Percentiles rank a stretch among this genome's conserved stretches.
Conservation (phyloP, 2,888 invertebrate species). For the Agriopis marginaria region DNA sequence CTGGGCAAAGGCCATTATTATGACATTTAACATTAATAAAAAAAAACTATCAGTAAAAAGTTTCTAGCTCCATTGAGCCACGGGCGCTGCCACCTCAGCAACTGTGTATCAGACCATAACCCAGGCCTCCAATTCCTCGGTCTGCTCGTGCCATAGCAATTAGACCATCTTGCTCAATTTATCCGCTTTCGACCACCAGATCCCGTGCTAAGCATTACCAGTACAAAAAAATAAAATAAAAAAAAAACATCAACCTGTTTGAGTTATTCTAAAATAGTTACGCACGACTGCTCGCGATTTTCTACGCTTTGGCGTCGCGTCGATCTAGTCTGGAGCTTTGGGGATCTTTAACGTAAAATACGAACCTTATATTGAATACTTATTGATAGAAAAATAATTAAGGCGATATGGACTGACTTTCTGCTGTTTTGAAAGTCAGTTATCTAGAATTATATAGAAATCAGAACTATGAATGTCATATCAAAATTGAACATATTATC, state of each 20-base stretch:
- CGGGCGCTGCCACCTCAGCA: not conserved
- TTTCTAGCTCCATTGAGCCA: slow-evolving; percentile 7
- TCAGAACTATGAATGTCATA: too few species aligned
- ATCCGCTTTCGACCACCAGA: slow-evolving; percentile 33
- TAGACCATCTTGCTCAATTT: slow-evolving; percentile 33
- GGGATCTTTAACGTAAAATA: slow-evolving; percentile 38
- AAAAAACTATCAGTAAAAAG: too few species aligned
- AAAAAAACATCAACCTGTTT: slow-evolving; percentile 68
- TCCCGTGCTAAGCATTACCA: slow-evolving; percentile 42
- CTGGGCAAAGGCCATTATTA: too few species aligned
- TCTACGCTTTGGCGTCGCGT: slow-evolving; percentile 62
- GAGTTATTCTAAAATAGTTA: slow-evolving; percentile 54
- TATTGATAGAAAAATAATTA: too few species aligned
- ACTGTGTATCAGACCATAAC: slow-evolving; percentile 13
- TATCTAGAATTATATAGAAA: too few species aligned
- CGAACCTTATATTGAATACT: too few species aligned
- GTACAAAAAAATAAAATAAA: slow-evolving; percentile 39
- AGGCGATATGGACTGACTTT: too few species aligned
- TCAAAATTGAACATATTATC: too few species aligned
- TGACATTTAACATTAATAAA: too few species aligned
- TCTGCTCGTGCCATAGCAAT: slow-evolving; percentile 37
- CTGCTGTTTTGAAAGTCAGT: too few species aligned
- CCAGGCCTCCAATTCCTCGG: slow-evolving; percentile 14
- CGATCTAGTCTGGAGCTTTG: slow-evolving; percentile 55
- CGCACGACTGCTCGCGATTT: slow-evolving; percentile 65